phyloP scores from a whole-genome alignment of 2,888 invertebrate species.

The Anarsia innoxiella region DNA sequence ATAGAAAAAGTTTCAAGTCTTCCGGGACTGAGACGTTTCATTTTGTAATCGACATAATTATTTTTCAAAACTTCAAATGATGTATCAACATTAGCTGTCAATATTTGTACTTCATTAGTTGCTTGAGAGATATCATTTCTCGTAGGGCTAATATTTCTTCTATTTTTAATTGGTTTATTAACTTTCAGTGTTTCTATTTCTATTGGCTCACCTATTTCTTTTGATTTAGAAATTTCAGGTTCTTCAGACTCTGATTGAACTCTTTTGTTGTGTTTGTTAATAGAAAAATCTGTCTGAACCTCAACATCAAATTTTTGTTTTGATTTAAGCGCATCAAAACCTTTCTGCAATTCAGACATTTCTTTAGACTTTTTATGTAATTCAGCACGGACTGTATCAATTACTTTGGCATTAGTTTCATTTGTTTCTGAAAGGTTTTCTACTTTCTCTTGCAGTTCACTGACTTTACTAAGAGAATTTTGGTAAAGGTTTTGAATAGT shows the following conservation, averaged over 20 bases:
- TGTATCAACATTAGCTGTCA: constrained; percentile 39
- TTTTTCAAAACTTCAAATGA: constrained; percentile 36
- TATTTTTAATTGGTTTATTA: constrained; percentile 13
- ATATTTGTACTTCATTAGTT: constrained; percentile 43
- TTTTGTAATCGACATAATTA: constrained; percentile 45
- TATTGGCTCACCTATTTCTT: constrained; percentile 13
- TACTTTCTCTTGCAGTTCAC: constrained; percentile 34
- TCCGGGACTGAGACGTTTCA: constrained; percentile 36
- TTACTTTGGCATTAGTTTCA: constrained; percentile 21
- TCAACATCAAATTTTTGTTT: too few species aligned
- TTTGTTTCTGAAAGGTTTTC: constrained; percentile 27
- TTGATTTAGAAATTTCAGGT: too few species aligned
- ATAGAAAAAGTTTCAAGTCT: constrained; percentile 45
- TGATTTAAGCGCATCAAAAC: too few species aligned
- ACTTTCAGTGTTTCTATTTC: constrained; percentile 12
- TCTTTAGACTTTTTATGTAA: constrained; percentile 38
- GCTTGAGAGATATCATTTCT: constrained; percentile 22
- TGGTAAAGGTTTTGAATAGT: constrained; percentile 39
- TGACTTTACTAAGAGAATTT: constrained; percentile 32
- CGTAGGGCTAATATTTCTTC: constrained; percentile 16
- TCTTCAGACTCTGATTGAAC: too few species aligned
- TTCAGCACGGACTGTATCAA: constrained; percentile 28
- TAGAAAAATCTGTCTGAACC: neutral
- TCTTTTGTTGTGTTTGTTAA: too few species aligned
- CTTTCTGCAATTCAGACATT: constrained; percentile 31